Evolutionary conservation across 2,888 invertebrate genomes (phyloP), one percentile per base, ranked within the genome.

Genomic region (Aphodius sticticus): DNA sequence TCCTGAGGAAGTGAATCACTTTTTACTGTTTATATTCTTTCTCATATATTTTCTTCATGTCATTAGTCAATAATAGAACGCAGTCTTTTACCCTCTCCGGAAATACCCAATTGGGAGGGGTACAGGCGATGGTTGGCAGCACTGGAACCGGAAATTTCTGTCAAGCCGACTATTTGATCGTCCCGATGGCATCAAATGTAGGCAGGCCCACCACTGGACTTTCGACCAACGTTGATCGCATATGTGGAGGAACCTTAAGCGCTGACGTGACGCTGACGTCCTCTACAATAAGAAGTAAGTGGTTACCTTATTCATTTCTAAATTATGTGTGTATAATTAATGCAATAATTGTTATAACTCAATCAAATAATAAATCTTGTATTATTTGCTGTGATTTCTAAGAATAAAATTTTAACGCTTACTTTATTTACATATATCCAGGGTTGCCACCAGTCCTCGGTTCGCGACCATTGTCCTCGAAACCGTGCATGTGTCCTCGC

Each of bases 161-260:
- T 85, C 93, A 93, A 80, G 92, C 93, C 76, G 96, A 96, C 87
- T 96, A 96, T 94, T 88, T 96, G 5, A 89, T 95, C 79, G 93
- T 96, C 71, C 96, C 96, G 0, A 96, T 96, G 86, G 94, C 94
- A 0, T 90, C 92, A 26, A 95, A 94, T 85, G 92, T 93, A 16
- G 94, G 94, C 2, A 89, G 93, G 79, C 86, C 90, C 6, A 87
- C 87, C 5, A 91, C 91, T 69, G 92, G 92, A 0, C 91, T 91
- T 74, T 91, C 92, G 69, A 91, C 92, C 0, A 96, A 95, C 85
- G 94, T 95, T 2, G 96, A 96, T 88, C 91, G 96, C 78, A 92
- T 96, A 69, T 96, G 96, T 85, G 96, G 96, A 0, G 96, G 96
- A 3, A 94, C 95, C 0, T 93, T 96, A 84, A 94, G 94, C 78